Percentiles rank a stretch among this genome's conserved stretches.
Evolutionary conservation across 2,888 invertebrate genomes (phyloP).

Genomic region (Nebria brevicollis): DNA sequence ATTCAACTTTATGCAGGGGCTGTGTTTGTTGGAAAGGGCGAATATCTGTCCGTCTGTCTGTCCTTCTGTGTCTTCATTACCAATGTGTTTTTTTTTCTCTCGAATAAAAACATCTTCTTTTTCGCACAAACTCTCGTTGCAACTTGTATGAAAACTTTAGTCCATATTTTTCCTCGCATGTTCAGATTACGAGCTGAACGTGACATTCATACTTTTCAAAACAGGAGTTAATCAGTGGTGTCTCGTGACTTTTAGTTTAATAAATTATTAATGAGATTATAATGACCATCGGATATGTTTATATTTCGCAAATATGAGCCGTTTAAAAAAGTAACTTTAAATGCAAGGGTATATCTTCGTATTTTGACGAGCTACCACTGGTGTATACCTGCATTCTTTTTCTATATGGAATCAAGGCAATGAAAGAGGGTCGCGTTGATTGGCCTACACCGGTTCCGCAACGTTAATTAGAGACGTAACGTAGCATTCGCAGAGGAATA

Average conservation of each 20-base stretch:
- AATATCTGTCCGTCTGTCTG: background rate
- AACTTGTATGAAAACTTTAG: conserved; percentile 12
- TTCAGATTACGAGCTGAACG: conserved; percentile 10
- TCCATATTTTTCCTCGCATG: conserved; percentile 17
- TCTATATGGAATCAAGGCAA: background rate
- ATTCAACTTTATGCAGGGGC: background rate
- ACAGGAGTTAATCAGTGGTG: background rate
- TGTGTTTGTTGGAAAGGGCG: background rate
- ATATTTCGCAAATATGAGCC: too few species aligned
- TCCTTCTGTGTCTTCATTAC: background rate
- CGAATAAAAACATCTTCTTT: background rate
- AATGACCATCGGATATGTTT: too few species aligned
- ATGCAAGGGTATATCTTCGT: background rate
- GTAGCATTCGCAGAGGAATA: conserved; percentile 39
- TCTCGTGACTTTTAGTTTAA: background rate
- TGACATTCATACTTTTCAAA: background rate
- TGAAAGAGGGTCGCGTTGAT: conserved; percentile 22
- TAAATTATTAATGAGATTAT: too few species aligned
- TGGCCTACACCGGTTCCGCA: conserved; percentile 16
- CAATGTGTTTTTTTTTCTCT: background rate
- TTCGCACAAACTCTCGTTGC: background rate
- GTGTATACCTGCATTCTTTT: background rate
- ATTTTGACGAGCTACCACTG: background rate
- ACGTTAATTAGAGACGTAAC: conserved; percentile 34
- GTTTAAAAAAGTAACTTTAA: too few species aligned